Evolutionary conservation across 2,888 invertebrate genomes (phyloP).

Genomic region (Drosophila villosipedis): DNA sequence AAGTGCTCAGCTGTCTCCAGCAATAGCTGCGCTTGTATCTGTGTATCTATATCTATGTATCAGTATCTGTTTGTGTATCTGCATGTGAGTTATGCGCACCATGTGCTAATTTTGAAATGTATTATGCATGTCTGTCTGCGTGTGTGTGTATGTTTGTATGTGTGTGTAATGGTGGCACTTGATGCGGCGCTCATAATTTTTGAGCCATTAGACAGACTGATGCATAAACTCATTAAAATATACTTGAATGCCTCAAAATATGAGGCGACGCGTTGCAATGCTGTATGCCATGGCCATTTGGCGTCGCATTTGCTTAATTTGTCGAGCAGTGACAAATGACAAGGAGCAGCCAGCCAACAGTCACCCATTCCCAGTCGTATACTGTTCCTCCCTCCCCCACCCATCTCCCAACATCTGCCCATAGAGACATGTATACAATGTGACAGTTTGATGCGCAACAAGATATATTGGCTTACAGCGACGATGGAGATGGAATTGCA

Average conservation of each 20-base stretch:
- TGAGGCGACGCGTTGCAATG: slow-evolving; percentile 32
- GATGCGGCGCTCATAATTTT: slow-evolving; percentile 74
- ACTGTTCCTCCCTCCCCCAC: background rate
- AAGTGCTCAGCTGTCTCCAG: slow-evolving; percentile 55
- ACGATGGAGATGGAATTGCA: slow-evolving; percentile 29
- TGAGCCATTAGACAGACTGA: slow-evolving; percentile 78
- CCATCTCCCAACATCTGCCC: slow-evolving; percentile 10
- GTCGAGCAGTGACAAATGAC: slow-evolving; percentile 74
- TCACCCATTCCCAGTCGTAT: slow-evolving; percentile 10
- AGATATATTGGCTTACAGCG: slow-evolving; percentile 69
- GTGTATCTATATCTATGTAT: slow-evolving; percentile 16
- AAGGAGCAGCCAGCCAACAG: slow-evolving; percentile 51
- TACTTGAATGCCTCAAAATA: slow-evolving; percentile 73
- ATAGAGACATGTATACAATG: slow-evolving; percentile 59
- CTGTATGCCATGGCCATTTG: slow-evolving; percentile 52
- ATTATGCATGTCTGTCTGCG: slow-evolving; percentile 6
- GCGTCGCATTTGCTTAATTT: slow-evolving; percentile 72
- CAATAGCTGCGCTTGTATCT: slow-evolving; percentile 26
- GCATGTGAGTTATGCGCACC: slow-evolving; percentile 51
- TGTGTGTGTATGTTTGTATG: slow-evolving; percentile 23
- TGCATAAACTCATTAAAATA: slow-evolving; percentile 78
- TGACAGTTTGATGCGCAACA: slow-evolving; percentile 76
- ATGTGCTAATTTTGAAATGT: slow-evolving; percentile 52
- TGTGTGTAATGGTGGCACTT: slow-evolving; percentile 31
- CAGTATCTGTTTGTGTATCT: slow-evolving; percentile 6